phyloP scores from a whole-genome alignment of 2,113 vertebrate genomes.

The Rostratula benghalensis region DNA sequence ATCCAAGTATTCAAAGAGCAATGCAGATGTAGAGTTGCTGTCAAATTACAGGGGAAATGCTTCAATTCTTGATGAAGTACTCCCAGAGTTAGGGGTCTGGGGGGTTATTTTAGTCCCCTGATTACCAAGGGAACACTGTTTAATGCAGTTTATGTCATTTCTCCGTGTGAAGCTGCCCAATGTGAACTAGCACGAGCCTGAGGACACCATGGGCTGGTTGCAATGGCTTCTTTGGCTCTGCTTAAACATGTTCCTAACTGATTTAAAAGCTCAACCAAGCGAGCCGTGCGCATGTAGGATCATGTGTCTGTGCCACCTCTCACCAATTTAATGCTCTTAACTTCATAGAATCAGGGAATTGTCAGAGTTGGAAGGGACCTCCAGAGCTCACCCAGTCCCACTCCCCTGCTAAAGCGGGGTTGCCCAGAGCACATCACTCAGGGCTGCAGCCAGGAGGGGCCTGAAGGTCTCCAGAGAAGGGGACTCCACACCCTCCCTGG shows the following conservation, averaged over 20 bases:
- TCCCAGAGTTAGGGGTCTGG: neutral
- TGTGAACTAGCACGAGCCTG: neutral
- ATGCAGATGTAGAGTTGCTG: neutral
- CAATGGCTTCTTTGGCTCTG: neutral
- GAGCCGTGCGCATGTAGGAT: accelerated
- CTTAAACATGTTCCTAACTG: neutral
- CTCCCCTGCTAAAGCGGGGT: too few relatives aligned
- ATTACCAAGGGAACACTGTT: neutral
- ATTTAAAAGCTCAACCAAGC: neutral
- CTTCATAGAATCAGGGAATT: neutral
- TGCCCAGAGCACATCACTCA: too few relatives aligned
- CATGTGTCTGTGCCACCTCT: neutral
- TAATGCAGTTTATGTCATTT: neutral
- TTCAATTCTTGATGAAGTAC: neutral
- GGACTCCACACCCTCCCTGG: too few relatives aligned
- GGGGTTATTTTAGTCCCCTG: neutral
- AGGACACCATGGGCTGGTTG: neutral
- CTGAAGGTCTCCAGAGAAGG: too few relatives aligned
- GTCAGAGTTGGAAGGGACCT: too few relatives aligned
- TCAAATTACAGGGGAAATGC: neutral
- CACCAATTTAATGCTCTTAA: neutral
- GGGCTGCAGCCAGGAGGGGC: too few relatives aligned
- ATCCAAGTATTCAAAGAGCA: neutral
- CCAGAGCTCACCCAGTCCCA: too few relatives aligned
- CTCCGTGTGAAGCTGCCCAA: neutral